Conservation (phyloP, 2,888 invertebrate species). For the Dyspetes luteomarginatus region DNA sequence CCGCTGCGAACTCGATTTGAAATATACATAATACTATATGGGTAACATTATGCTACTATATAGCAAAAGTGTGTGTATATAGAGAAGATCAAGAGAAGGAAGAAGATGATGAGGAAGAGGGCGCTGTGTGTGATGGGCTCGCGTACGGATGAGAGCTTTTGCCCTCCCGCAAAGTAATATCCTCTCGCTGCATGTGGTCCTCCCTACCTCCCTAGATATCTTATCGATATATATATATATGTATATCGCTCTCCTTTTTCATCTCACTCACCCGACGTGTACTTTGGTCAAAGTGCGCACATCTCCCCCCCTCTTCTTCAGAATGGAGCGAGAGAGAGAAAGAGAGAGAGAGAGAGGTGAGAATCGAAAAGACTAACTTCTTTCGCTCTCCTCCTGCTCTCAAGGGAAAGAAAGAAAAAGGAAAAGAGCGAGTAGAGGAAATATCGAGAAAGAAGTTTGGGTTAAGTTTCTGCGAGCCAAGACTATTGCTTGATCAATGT, state of each 20-base stretch:
- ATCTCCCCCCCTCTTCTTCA: neutral
- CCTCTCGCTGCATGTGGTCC: constrained; percentile 80
- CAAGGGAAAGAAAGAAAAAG: neutral
- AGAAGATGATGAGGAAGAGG: constrained; percentile 56
- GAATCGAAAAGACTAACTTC: no score
- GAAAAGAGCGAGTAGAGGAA: neutral
- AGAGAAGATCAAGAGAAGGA: neutral
- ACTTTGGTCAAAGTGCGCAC: constrained; percentile 11
- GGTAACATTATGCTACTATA: constrained; percentile 57
- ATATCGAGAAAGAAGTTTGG: constrained; percentile 1
- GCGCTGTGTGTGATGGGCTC: constrained; percentile 27
- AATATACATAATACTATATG: constrained; percentile 55
- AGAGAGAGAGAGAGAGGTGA: constrained; percentile 35
- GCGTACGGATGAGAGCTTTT: constrained; percentile 50
- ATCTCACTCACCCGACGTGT: constrained; percentile 29
- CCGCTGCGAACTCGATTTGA: constrained; percentile 56
- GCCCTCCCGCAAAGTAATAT: constrained; percentile 80
- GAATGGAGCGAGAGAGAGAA: neutral
- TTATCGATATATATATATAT: no score
- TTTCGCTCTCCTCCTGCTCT: no score
- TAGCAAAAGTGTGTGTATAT: constrained; percentile 44
- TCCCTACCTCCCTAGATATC: constrained; percentile 58
- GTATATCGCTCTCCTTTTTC: constrained; percentile 56
- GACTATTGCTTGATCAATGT: constrained; percentile 51
- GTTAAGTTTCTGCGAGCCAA: constrained; percentile 41